A percentile compares a stretch with the other conserved stretches of the same genome.
These are phyloP conservation scores for Tyto alba DNA, from an alignment of 2,113 vertebrate species.

Conservation along the genomic window DNA sequence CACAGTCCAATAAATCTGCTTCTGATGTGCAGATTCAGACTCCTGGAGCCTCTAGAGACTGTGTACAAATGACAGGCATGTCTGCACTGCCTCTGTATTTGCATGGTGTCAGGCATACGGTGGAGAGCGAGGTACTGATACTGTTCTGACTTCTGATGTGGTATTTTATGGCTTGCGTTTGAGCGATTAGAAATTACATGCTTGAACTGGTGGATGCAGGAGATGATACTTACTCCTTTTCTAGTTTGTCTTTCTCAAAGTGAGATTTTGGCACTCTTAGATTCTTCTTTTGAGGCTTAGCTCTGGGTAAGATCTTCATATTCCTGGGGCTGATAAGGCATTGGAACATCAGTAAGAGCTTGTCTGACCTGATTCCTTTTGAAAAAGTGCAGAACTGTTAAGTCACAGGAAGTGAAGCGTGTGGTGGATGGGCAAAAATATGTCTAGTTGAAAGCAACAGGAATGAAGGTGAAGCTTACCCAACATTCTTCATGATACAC, in stretches of 20 bases:
- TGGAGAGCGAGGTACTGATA: background rate
- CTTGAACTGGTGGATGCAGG: background rate
- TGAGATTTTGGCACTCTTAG: background rate
- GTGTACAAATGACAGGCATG: background rate
- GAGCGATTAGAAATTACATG: background rate
- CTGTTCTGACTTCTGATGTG: background rate
- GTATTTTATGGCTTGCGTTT: background rate
- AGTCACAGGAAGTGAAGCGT: background rate
- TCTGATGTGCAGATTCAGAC: slow-evolving; percentile 18
- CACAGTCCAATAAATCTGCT: slow-evolving; percentile 46
- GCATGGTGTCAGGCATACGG: background rate
- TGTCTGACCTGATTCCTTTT: background rate
- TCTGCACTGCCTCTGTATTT: background rate
- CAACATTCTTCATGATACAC: fast-evolving
- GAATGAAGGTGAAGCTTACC: background rate
- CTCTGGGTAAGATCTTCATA: background rate
- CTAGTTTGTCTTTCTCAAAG: background rate
- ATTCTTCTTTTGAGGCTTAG: background rate
- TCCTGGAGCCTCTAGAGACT: background rate
- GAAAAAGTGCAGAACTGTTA: background rate
- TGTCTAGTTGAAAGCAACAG: background rate
- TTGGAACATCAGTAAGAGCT: background rate
- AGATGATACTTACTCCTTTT: background rate
- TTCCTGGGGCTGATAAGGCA: background rate
- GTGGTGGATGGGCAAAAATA: background rate